Evolutionary conservation across 1,140 invertebrate species (phyloP).

Genomic region (Drosophila teissieri): DNA sequence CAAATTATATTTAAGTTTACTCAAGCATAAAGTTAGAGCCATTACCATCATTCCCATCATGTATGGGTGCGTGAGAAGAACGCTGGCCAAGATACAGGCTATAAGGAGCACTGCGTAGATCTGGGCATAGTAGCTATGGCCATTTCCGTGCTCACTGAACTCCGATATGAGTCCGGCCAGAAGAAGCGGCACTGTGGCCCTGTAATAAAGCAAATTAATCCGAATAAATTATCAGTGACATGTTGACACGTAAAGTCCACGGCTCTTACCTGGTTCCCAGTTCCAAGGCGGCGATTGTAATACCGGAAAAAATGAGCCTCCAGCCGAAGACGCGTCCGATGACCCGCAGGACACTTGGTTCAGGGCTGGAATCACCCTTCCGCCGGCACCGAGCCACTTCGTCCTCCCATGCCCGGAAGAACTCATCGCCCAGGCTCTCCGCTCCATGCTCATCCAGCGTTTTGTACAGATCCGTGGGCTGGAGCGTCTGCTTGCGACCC

Average conservation of each 20-base stretch:
- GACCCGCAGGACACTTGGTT: constrained; percentile 57
- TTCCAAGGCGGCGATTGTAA: constrained; percentile 47
- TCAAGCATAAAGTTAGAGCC: not conserved
- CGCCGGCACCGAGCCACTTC: constrained; percentile 38
- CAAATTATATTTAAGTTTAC: not conserved
- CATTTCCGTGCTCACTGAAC: constrained; percentile 86
- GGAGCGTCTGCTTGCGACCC: constrained; percentile 85
- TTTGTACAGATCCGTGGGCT: constrained; percentile 86
- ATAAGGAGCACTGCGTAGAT: constrained; percentile 87
- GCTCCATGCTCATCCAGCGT: constrained; percentile 86
- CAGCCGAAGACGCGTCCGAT: constrained; percentile 67
- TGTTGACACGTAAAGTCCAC: constrained; percentile 3
- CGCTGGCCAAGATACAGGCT: constrained; percentile 85
- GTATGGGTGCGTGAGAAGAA: constrained; percentile 87
- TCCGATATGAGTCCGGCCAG: constrained; percentile 72
- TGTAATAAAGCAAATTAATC: constrained; percentile 69
- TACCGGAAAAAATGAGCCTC: constrained; percentile 52
- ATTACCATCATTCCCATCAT: constrained; percentile 86
- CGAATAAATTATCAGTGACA: constrained; percentile 5
- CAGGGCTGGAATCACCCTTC: constrained; percentile 15
- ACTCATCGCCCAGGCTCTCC: constrained; percentile 55
- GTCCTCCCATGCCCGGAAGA: constrained; percentile 58
- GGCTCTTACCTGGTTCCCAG: constrained; percentile 58
- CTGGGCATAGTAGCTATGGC: constrained; percentile 85
- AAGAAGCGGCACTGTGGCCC: constrained; percentile 85